These are phyloP conservation scores for Alca torda DNA, from an alignment of 2,797 vertebrate species.

Conservation along the genomic window DNA sequence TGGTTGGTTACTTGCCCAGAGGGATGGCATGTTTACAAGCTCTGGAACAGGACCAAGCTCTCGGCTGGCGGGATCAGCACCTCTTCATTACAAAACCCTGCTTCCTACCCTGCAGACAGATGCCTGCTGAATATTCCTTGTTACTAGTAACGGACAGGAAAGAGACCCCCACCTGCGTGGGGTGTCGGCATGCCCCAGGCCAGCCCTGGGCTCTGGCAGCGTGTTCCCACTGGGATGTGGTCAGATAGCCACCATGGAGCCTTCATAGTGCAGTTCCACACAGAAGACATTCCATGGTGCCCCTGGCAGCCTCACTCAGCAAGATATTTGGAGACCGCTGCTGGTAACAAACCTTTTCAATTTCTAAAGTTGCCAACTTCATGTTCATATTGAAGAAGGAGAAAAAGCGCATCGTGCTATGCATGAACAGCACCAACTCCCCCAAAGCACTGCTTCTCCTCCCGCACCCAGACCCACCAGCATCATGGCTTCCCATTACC, in stretches of 20 bases:
- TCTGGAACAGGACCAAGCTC: neutral
- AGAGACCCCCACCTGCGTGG: fast-evolving
- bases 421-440: neutral
- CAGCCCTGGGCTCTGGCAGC: neutral
- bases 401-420: neutral
- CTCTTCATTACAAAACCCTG: neutral
- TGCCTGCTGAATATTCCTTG: neutral
- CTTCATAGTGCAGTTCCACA: neutral
- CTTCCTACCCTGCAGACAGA: neutral
- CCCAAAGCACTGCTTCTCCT: neutral
- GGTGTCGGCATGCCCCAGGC: fast-evolving
- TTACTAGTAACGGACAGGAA: neutral
- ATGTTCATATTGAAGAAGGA: neutral
- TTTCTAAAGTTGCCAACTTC: neutral
- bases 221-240: fast-evolving
- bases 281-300: neutral
- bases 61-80: neutral
- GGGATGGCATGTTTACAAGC: fast-evolving
- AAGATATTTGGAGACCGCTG: neutral
- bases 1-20: neutral
- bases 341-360: neutral
- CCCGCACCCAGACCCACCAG: fast-evolving
- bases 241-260: neutral
- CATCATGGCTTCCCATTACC: neutral
- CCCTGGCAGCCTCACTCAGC: neutral